These are phyloP conservation scores for Neelides sp. DNA, from an alignment of 1,140 invertebrate genomes.

Conservation along the genomic window DNA sequence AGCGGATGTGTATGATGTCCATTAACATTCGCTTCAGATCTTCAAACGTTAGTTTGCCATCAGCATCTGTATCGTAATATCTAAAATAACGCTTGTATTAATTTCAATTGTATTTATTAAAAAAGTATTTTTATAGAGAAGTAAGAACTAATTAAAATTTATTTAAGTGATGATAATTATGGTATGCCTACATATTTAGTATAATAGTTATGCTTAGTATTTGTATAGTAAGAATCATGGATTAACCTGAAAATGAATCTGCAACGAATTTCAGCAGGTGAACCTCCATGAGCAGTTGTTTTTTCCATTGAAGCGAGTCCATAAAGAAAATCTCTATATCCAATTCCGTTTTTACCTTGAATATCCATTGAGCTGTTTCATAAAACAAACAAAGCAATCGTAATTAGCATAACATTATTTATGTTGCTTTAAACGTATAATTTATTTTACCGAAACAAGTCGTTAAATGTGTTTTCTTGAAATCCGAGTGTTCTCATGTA, in stretches of 20 bases:
- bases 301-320: slow-evolving; percentile 44
- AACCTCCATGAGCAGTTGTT: slow-evolving; percentile 43
- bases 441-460: slow-evolving; percentile 34
- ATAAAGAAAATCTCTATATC: slow-evolving; percentile 39
- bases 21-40: slow-evolving; percentile 36
- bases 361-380: slow-evolving; percentile 38
- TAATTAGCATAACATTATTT: slow-evolving; percentile 2
- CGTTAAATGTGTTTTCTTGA: slow-evolving; percentile 24
- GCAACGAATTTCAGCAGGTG: slow-evolving; percentile 43
- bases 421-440: not conserved
- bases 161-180: no score
- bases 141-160: not conserved
- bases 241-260: slow-evolving; percentile 41
- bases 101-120: no score
- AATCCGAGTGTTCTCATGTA: slow-evolving; percentile 36
- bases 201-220: not conserved
- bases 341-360: slow-evolving; percentile 34
- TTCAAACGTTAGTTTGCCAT: slow-evolving; percentile 36
- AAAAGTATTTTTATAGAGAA: not conserved
- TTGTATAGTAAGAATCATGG: not conserved
- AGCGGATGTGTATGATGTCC: slow-evolving; percentile 38
- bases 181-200: no score
- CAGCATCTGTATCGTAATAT: slow-evolving; percentile 40
- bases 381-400: not conserved
- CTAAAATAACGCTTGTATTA: no score